These are phyloP conservation scores for Mesembrinibis cayennensis DNA, from an alignment of 2,113 vertebrate species.

Conservation along the genomic window DNA sequence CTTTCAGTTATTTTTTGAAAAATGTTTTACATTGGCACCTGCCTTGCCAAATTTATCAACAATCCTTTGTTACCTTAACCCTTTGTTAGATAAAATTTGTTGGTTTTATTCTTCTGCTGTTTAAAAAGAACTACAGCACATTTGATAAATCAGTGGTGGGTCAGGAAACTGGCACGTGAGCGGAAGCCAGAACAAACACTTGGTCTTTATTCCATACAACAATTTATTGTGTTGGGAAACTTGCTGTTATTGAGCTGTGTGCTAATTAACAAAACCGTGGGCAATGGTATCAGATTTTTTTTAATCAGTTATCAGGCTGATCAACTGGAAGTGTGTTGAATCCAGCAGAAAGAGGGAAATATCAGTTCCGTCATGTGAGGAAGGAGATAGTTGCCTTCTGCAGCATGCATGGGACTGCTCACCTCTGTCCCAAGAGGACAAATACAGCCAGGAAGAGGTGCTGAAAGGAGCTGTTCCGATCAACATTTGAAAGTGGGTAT, in stretches of 20 bases:
- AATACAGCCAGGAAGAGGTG: background rate
- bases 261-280: background rate
- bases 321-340: background rate
- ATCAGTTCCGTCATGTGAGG: background rate
- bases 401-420: background rate
- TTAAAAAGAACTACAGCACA: background rate
- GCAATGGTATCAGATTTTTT: background rate
- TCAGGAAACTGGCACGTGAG: background rate
- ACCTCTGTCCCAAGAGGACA: background rate
- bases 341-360: background rate
- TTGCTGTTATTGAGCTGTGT: background rate
- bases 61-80: background rate
- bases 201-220: background rate
- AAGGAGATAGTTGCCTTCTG: background rate
- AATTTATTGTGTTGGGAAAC: background rate
- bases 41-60: background rate
- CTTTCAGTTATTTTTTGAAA: background rate
- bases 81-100: background rate
- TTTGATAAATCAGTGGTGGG: background rate
- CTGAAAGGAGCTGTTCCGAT: background rate
- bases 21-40: background rate
- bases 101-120: background rate
- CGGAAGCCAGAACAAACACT: background rate
- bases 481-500: background rate
- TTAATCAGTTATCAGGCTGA: background rate